Percentiles rank a stretch among this genome's conserved stretches.
Evolutionary conservation across 2,888 invertebrate genomes (phyloP).

Genomic region (Eupsilia transversa): DNA sequence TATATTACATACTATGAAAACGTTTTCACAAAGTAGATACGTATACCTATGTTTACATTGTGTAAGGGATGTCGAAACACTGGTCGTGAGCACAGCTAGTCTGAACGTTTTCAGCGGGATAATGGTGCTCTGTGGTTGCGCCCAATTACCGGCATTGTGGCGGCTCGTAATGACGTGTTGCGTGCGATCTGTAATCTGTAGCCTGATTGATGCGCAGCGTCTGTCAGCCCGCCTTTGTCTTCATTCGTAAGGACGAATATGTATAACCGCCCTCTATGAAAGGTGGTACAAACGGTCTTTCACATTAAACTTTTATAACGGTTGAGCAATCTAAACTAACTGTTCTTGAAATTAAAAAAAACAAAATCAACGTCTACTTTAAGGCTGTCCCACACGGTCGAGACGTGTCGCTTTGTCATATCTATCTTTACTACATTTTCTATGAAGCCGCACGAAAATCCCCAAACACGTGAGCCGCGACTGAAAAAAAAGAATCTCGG

Average conservation of each 20-base stretch:
- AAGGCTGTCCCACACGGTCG: background rate
- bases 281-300: background rate
- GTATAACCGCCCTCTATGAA: background rate
- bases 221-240: conserved; percentile 27
- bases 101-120: conserved; percentile 42
- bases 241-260: conserved; percentile 7
- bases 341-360: background rate
- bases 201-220: conserved; percentile 45
- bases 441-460: background rate
- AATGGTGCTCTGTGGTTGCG: conserved; percentile 45
- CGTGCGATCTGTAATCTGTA: conserved; percentile 47
- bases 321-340: background rate
- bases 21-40: background rate
- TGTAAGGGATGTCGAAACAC: conserved; percentile 11
- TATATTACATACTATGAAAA: background rate
- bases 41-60: conserved; percentile 4
- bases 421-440: background rate
- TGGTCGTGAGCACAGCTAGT: conserved; percentile 17
- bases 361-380: background rate
- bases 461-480: background rate
- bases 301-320: background rate
- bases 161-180: conserved; percentile 53
- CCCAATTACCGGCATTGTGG: conserved; percentile 61
- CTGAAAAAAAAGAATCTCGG: background rate
- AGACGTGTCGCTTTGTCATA: background rate